Percentiles rank a stretch among this genome's conserved stretches.
Conservation (phyloP, 2,113 vertebrate species). For the Pomatostomus ruficeps region DNA sequence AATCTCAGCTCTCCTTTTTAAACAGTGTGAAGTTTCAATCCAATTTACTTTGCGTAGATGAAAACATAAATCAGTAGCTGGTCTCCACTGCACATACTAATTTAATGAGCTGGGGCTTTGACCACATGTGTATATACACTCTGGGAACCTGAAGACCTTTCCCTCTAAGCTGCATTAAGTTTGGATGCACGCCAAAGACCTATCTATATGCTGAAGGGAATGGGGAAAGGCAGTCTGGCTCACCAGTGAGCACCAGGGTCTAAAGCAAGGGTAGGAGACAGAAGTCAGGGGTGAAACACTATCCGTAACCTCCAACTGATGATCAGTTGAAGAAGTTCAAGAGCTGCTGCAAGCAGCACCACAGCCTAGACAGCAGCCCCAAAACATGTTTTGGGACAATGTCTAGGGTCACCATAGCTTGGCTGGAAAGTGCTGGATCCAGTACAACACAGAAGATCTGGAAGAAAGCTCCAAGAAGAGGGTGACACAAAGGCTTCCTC, state of each 20-base stretch:
- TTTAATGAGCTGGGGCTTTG: conserved; percentile 28
- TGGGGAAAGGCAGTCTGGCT: not conserved
- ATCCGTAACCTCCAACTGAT: not conserved
- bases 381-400: not conserved
- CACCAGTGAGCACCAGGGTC: not conserved
- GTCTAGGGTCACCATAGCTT: not conserved
- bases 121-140: not conserved
- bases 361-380: not conserved
- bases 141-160: conserved; percentile 7
- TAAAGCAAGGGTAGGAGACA: not conserved
- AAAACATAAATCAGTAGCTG: conserved; percentile 55
- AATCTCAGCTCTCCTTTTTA: conserved; percentile 19
- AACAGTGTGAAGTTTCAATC: conserved; percentile 49
- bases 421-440: not conserved
- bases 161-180: not conserved
- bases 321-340: not conserved
- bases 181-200: not conserved
- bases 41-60: conserved; percentile 49
- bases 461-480: not conserved
- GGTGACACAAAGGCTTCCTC: not conserved
- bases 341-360: not conserved
- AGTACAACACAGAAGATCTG: not conserved
- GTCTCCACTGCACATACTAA: not conserved
- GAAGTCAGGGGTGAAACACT: not conserved
- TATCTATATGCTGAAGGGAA: not conserved